These are phyloP conservation scores for Drosophila tani DNA, from an alignment of 1,140 invertebrate species.

Conservation along the genomic window DNA sequence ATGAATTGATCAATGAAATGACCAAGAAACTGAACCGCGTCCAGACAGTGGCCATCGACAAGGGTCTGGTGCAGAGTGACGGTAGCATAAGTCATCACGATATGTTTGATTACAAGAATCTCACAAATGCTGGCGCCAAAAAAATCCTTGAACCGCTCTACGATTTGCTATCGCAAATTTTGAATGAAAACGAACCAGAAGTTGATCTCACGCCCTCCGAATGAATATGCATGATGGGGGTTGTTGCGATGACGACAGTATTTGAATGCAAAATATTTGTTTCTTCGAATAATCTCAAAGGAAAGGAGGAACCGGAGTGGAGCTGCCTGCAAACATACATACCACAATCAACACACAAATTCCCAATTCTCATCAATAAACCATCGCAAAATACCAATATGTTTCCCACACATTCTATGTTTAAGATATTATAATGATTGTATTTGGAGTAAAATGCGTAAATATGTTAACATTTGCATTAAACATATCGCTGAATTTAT, in stretches of 20 bases:
- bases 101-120: slow-evolving; percentile 94
- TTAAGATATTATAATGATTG: slow-evolving; percentile 14
- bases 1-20: slow-evolving; percentile 89
- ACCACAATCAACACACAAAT: slow-evolving; percentile 34
- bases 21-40: slow-evolving; percentile 86
- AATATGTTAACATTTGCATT: slow-evolving; percentile 18
- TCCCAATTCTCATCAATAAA: slow-evolving; percentile 26
- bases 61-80: slow-evolving; percentile 91
- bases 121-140: slow-evolving; percentile 92
- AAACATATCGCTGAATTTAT: slow-evolving; percentile 5
- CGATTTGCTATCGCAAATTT: slow-evolving; percentile 90
- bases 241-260: slow-evolving; percentile 5
- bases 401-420: slow-evolving; percentile 21
- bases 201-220: slow-evolving; percentile 90
- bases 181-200: slow-evolving; percentile 90
- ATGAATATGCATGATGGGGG: slow-evolving; percentile 83
- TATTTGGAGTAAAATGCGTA: slow-evolving; percentile 27
- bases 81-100: slow-evolving; percentile 93
- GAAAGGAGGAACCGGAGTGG: neutral
- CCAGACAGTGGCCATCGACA: slow-evolving; percentile 90
- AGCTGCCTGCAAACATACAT: slow-evolving; percentile 19
- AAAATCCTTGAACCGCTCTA: slow-evolving; percentile 93
- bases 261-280: slow-evolving; percentile 12
- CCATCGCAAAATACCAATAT: slow-evolving; percentile 30
- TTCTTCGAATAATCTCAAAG: slow-evolving; percentile 9